A percentile compares a stretch with the other conserved stretches of the same genome.
These are phyloP conservation scores for Rhynchonycteris naso DNA, from an alignment of 2,797 vertebrate genomes.

Conservation along the genomic window DNA sequence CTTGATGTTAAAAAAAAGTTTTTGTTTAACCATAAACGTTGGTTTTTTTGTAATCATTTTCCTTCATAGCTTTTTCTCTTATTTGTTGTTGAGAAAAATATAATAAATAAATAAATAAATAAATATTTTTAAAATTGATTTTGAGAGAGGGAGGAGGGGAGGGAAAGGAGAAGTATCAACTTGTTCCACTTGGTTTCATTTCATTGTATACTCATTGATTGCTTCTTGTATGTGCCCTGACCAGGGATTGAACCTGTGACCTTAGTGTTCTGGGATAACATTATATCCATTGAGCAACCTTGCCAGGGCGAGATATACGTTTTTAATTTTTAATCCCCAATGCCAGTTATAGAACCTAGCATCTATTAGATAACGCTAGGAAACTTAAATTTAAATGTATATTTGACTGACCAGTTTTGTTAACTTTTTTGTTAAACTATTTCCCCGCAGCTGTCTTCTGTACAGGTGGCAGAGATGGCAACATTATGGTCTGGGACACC, in stretches of 20 bases:
- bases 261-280: no score
- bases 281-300: no score
- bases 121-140: no score
- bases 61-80: conserved; percentile 2
- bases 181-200: no score
- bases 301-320: background rate
- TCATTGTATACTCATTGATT: no score
- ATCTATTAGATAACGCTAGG: background rate
- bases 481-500: conserved; percentile 98
- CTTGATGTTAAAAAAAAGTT: background rate
- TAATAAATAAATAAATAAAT: no score
- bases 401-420: conserved; percentile 18
- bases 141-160: no score
- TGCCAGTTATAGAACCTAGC: background rate
- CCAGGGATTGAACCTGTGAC: no score
- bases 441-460: conserved; percentile 93
- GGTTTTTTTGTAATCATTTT: background rate
- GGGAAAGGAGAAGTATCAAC: no score
- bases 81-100: background rate
- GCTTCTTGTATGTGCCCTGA: background rate
- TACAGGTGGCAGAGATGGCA: conserved; percentile 97
- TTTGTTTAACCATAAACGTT: background rate
- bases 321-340: conserved; percentile 2
- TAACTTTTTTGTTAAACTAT: conserved; percentile 42
- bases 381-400: conserved; percentile 44